Evolutionary conservation across 2,113 vertebrate species (phyloP).

Genomic region (Notarius lentiginosus): DNA sequence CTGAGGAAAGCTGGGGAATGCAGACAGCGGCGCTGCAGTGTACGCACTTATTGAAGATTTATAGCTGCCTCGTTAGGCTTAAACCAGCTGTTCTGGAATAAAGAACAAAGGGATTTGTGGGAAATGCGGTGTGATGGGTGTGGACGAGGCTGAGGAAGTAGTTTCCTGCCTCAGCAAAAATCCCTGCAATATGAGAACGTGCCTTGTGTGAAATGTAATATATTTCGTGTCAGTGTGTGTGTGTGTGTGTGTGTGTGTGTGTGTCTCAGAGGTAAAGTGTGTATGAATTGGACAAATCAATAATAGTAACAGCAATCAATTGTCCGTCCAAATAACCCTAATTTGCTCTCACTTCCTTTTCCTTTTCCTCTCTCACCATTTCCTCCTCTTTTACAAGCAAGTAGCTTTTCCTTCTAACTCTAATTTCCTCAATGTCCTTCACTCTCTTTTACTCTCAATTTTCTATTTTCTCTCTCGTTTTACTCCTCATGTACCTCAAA

Average conservation of each 20-base stretch:
- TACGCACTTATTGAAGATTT: constrained; percentile 7
- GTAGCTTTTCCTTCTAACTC: not conserved
- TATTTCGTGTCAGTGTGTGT: not conserved
- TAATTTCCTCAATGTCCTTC: not conserved
- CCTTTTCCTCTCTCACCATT: constrained; percentile 27
- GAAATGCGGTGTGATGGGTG: constrained; percentile 15
- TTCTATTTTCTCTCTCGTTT: too few species aligned
- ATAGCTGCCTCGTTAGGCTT: constrained; percentile 8
- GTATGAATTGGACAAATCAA: constrained; percentile 12
- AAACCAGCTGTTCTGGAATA: constrained; percentile 14
- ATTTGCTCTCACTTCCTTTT: not conserved
- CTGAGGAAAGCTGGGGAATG: not conserved
- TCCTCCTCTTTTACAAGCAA: not conserved
- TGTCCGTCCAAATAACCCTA: not conserved
- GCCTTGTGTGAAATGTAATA: not conserved
- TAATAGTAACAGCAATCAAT: constrained; percentile 26
- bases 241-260: not conserved
- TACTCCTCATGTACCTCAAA: not conserved
- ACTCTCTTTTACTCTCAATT: not conserved
- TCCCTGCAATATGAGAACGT: constrained; percentile 2
- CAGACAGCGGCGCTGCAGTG: not conserved
- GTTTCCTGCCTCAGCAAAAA: constrained; percentile 8
- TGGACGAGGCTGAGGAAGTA: constrained; percentile 6
- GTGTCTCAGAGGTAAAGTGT: not conserved
- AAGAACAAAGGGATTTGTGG: constrained; percentile 22